Conservation (phyloP, 2,888 invertebrate species). For the Luperina nickerlii region DNA sequence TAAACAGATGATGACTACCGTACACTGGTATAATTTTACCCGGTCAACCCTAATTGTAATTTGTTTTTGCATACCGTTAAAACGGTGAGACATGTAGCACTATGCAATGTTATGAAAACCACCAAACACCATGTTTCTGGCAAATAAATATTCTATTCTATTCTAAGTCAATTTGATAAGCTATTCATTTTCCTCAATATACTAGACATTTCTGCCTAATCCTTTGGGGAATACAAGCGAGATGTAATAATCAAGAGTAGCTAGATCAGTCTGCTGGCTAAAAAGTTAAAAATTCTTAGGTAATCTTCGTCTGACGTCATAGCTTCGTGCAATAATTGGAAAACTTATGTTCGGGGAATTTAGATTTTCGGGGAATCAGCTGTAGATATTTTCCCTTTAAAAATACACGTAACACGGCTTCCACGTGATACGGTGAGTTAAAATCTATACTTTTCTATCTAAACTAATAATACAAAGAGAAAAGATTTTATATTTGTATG, state of each 20-base stretch:
- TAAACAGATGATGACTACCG: too few relatives aligned
- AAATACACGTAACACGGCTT: too few relatives aligned
- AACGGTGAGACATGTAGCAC: too few relatives aligned
- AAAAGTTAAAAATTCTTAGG: background rate
- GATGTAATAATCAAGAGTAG: background rate
- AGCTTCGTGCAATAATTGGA: background rate
- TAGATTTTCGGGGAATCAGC: slow-evolving; percentile 11
- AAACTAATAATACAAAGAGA: too few relatives aligned
- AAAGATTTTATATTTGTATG: too few relatives aligned
- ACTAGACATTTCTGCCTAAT: background rate
- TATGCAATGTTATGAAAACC: too few relatives aligned
- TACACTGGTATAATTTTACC: too few relatives aligned
- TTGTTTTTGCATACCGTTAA: too few relatives aligned
- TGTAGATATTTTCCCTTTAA: background rate
- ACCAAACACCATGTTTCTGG: too few relatives aligned
- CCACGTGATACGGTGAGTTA: background rate
- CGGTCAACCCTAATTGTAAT: too few relatives aligned
- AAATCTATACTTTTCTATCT: background rate
- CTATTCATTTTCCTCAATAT: background rate
- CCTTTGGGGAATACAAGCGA: too few relatives aligned
- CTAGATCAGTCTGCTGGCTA: background rate
- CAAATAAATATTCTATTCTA: too few relatives aligned
- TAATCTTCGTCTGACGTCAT: slow-evolving; percentile 18
- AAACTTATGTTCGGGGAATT: slow-evolving; percentile 12
- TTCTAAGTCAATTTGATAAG: background rate